A percentile compares a stretch with the other conserved stretches of the same genome.
Conservation (phyloP, 1,140 invertebrate species). For the Belonocnema kinseyi region DNA sequence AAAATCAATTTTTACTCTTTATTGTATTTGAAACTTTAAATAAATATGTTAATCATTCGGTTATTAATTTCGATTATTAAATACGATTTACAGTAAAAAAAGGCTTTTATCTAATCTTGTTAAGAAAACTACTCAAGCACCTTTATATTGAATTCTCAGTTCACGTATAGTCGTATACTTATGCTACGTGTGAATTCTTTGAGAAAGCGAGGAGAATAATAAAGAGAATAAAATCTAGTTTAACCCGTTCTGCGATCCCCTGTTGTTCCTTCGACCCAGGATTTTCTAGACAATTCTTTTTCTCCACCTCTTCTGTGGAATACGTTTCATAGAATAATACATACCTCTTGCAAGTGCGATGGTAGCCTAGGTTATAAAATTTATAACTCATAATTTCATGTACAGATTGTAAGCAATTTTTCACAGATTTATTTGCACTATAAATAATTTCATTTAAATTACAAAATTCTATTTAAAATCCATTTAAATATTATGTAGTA, state of each 20-base stretch:
- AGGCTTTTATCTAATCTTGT: no score
- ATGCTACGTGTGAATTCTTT: slow-evolving; percentile 7
- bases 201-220: slow-evolving; percentile 28
- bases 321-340: slow-evolving; percentile 27
- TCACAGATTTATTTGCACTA: no score
- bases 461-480: no score
- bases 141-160: background rate
- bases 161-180: background rate
- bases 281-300: slow-evolving; percentile 20
- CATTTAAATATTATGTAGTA: no score
- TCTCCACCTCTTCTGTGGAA: background rate
- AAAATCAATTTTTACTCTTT: no score
- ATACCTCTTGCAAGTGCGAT: slow-evolving; percentile 8
- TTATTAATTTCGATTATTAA: no score
- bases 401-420: no score
- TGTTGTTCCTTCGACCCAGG: slow-evolving; percentile 21
- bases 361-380: background rate
- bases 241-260: slow-evolving; percentile 18
- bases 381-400: no score
- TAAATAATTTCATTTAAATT: no score
- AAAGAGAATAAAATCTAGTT: slow-evolving; percentile 30
- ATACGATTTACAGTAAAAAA: no score
- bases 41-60: no score
- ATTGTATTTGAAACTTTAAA: no score
- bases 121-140: background rate